These are phyloP conservation scores for Drusus annulatus DNA, from an alignment of 1,140 invertebrate genomes.

Conservation along the genomic window DNA sequence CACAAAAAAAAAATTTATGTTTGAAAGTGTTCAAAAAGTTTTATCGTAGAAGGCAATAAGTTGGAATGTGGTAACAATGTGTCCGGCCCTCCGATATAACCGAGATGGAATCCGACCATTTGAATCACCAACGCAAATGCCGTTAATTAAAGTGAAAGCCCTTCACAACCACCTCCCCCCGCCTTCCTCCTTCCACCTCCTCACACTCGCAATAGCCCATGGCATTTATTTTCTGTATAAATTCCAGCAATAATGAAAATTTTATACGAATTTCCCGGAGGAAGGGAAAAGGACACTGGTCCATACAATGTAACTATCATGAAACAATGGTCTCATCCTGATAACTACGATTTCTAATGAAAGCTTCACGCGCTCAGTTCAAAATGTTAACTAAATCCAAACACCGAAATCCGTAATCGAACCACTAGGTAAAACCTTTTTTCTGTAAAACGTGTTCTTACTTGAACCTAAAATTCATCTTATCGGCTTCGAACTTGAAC, in stretches of 20 bases:
- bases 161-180: slow-evolving; percentile 9
- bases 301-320: slow-evolving; percentile 32
- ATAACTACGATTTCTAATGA: not conserved
- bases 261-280: slow-evolving; percentile 42
- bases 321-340: slow-evolving; percentile 24
- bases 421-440: too few relatives aligned
- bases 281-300: slow-evolving; percentile 26
- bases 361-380: not conserved
- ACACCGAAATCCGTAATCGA: too few relatives aligned
- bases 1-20: too few relatives aligned
- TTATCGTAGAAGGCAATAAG: slow-evolving; percentile 35
- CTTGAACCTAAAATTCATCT: too few relatives aligned
- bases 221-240: slow-evolving; percentile 42
- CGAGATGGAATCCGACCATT: slow-evolving; percentile 35
- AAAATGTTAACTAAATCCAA: too few relatives aligned
- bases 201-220: slow-evolving; percentile 9
- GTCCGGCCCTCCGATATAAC: slow-evolving; percentile 26
- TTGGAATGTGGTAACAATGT: slow-evolving; percentile 42
- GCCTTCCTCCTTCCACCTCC: too few relatives aligned
- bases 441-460: too few relatives aligned
- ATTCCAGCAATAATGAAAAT: slow-evolving; percentile 41
- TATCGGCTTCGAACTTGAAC: not conserved
- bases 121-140: slow-evolving; percentile 48
- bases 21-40: not conserved
- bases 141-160: slow-evolving; percentile 51